Conservation (phyloP, 1,140 invertebrate species). For the Drusus annulatus region DNA sequence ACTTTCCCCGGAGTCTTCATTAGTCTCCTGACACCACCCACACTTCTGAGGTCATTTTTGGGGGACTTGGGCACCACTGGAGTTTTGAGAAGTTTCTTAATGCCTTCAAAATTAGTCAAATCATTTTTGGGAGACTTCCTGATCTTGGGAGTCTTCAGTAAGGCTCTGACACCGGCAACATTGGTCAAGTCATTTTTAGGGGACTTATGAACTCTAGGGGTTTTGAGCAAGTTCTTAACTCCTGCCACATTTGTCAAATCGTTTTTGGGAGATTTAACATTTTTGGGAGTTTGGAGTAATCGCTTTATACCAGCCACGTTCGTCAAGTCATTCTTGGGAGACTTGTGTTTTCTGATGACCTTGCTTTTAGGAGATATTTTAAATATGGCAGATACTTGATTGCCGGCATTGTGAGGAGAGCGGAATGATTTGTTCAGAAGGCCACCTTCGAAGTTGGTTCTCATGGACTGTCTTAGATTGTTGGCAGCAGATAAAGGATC, state of each 20-base stretch:
- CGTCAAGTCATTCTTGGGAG: slow-evolving; percentile 62
- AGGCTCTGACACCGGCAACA: slow-evolving; percentile 63
- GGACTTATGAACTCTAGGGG: slow-evolving; percentile 59
- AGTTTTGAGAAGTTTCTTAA: slow-evolving; percentile 60
- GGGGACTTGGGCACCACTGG: slow-evolving; percentile 60
- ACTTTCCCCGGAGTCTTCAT: slow-evolving; percentile 62
- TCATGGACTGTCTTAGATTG: background rate
- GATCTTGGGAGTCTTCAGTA: slow-evolving; percentile 61
- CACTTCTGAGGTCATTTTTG: slow-evolving; percentile 58
- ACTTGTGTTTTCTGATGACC: slow-evolving; percentile 61
- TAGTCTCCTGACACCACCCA: slow-evolving; percentile 42
- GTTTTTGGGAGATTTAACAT: slow-evolving; percentile 66
- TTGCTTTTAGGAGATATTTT: slow-evolving; percentile 64
- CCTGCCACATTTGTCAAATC: slow-evolving; percentile 66
- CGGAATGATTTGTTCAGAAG: slow-evolving; percentile 13
- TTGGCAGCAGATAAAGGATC: slow-evolving; percentile 19
- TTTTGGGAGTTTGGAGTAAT: slow-evolving; percentile 61
- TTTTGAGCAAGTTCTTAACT: slow-evolving; percentile 63
- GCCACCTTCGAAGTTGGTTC: background rate
- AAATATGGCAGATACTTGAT: slow-evolving; percentile 41
- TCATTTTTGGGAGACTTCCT: slow-evolving; percentile 62
- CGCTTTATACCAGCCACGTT: slow-evolving; percentile 65
- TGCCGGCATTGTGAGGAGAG: slow-evolving; percentile 13
- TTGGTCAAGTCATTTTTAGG: slow-evolving; percentile 68
- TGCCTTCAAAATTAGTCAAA: slow-evolving; percentile 61